Evolutionary conservation across 2,113 vertebrate species (phyloP), one percentile per base, ranked within the genome.

Genomic region (Podarcis muralis): DNA sequence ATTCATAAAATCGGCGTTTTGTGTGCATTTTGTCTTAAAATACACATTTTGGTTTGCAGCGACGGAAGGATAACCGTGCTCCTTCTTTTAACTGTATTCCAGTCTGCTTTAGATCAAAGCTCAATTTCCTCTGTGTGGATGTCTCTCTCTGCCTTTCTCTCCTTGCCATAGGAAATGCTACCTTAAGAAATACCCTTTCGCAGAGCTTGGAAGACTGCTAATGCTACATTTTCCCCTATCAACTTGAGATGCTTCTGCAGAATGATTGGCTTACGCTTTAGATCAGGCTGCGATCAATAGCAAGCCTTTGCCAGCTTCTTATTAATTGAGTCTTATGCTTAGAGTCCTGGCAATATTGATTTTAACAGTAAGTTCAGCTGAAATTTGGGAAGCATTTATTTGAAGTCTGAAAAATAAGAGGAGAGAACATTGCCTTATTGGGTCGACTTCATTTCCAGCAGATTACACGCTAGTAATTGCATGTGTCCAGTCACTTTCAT

Each of bases 391-490:
- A 94, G 90, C 85, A 79, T 80, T 94, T 93, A 93, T 89, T 92
- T 95, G 92, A 95, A 95, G 92, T 91, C 84, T 89, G 78, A 93
- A 93, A 95, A 95, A 93, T 91, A 69, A 93, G 87, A 87, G 90
- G 94, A 94, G 94, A 96, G 91, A 91, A 89, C 5, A 22, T 89
- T 5, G 85, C 87, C 68, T 93, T 92, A 93, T 87, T 94, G 88
- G 91, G 93, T 91, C 94, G 93, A 96, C 91, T 96, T 94, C 23
- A 87, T 94, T 95, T 95, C 94, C 84, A 95, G 92, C 0, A 4
- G 91, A 92, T 96, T 94, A 94, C 81, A 68, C 92, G 93, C 91
- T 94, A 94, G 95, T 94, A 95, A 96, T 95, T 95, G 87, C 8
- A 1, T 90, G 22, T 81, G 91, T 93, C 90, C 85, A 94, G 87